phyloP scores from a whole-genome alignment of 2,797 vertebrate genomes.

The Gephyroberyx darwinii region DNA sequence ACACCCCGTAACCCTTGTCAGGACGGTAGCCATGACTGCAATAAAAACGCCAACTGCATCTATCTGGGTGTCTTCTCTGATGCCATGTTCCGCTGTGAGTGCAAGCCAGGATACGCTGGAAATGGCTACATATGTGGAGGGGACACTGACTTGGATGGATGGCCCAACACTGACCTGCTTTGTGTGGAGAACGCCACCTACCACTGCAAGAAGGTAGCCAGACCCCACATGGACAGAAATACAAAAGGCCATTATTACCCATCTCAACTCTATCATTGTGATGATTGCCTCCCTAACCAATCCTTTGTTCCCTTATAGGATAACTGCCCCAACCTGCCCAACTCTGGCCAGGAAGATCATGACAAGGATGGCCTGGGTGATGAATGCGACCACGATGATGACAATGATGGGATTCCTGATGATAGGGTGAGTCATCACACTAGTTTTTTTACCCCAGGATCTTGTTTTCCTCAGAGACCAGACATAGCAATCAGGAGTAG shows the following conservation, averaged over 20 bases:
- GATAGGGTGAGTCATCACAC: constrained; percentile 87
- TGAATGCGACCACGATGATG: constrained; percentile 96
- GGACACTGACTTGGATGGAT: constrained; percentile 95
- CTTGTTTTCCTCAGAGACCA: constrained; percentile 60
- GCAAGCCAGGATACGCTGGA: constrained; percentile 97
- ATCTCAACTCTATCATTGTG: constrained; percentile 45
- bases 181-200: constrained; percentile 99
- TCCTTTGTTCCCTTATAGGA: constrained; percentile 83
- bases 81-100: constrained; percentile 97
- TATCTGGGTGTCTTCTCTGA: constrained; percentile 96
- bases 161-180: constrained; percentile 91
- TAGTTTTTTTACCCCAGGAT: constrained; percentile 53
- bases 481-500: constrained; percentile 70
- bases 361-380: constrained; percentile 97
- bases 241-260: constrained; percentile 45
- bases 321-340: constrained; percentile 97
- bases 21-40: constrained; percentile 94
- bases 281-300: constrained; percentile 57
- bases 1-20: constrained; percentile 93
- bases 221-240: constrained; percentile 44
- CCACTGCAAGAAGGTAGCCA: constrained; percentile 95
- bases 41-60: constrained; percentile 96
- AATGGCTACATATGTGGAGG: constrained; percentile 97
- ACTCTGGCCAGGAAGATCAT: constrained; percentile 99
- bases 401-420: constrained; percentile 95